Evolutionary conservation across 2,888 invertebrate species (phyloP).

Genomic region (Melanostoma scalare): DNA sequence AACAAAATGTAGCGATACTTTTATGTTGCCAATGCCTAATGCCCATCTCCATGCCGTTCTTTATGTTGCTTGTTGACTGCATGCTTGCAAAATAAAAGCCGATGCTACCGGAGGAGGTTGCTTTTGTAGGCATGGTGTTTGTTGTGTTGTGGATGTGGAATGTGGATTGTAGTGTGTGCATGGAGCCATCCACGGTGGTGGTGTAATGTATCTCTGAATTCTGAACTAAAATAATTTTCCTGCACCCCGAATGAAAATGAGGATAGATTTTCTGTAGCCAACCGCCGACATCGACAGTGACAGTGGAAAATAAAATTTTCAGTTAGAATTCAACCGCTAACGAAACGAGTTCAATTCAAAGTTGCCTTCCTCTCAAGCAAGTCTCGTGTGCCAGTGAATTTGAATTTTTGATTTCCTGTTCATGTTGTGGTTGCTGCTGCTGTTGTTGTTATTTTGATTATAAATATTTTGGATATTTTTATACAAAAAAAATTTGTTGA

Average conservation of each 20-base stretch:
- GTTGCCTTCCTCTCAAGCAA: constrained; percentile 71
- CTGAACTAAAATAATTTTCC: constrained; percentile 49
- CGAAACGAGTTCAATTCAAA: constrained; percentile 77
- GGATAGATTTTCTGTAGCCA: constrained; percentile 74
- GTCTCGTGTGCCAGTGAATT: constrained; percentile 74
- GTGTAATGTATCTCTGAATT: constrained; percentile 60
- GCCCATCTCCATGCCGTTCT: neutral
- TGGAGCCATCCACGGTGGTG: neutral
- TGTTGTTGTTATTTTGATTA: constrained; percentile 24
- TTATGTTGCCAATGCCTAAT: no score
- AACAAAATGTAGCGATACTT: no score
- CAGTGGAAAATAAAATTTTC: constrained; percentile 74
- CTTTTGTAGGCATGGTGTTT: no score
- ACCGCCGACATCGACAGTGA: constrained; percentile 30
- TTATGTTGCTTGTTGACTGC: constrained; percentile 45
- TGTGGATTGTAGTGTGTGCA: constrained; percentile 14
- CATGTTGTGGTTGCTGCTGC: no score
- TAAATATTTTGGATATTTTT: constrained; percentile 37
- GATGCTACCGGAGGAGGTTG: no score
- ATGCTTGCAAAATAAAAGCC: neutral
- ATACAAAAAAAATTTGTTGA: neutral
- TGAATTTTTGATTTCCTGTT: constrained; percentile 20
- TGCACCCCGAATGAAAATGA: constrained; percentile 70
- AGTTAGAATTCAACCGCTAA: constrained; percentile 81
- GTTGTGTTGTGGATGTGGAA: neutral